Conservation (phyloP, 2,797 vertebrate species). For the Furcifer pardalis region DNA sequence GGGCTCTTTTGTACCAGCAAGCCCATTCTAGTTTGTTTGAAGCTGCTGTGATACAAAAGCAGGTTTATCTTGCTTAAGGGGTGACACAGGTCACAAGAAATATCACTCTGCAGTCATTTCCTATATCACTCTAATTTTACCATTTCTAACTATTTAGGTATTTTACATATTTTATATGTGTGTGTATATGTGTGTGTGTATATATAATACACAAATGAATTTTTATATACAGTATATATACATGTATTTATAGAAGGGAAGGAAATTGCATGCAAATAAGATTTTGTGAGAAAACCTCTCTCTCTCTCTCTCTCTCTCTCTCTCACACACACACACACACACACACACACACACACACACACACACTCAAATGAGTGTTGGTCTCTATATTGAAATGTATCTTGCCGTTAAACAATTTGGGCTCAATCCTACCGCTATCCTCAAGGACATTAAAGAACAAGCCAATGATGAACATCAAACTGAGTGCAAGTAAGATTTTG, state of each 20-base stretch:
- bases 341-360: too few species aligned
- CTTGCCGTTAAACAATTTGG: neutral
- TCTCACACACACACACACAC: too few species aligned
- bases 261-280: neutral
- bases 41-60: conserved; percentile 60
- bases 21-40: conserved; percentile 68
- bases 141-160: neutral
- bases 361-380: neutral
- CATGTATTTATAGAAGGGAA: too few species aligned
- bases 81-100: conserved; percentile 57
- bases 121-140: conserved; percentile 36
- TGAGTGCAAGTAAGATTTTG: neutral
- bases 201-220: too few species aligned
- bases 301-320: too few species aligned
- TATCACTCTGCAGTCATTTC: conserved; percentile 44
- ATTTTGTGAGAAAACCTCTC: neutral
- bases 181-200: too few species aligned
- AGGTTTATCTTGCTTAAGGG: conserved; percentile 65
- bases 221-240: too few species aligned
- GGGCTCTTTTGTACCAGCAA: conserved; percentile 66
- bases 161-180: too few species aligned
- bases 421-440: neutral
- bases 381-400: neutral
- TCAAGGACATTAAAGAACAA: neutral
- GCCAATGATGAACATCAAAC: neutral